Base-by-base conservation (phyloP, 2,797 vertebrate genomes). In the Moxostoma hubbsi region DNA sequence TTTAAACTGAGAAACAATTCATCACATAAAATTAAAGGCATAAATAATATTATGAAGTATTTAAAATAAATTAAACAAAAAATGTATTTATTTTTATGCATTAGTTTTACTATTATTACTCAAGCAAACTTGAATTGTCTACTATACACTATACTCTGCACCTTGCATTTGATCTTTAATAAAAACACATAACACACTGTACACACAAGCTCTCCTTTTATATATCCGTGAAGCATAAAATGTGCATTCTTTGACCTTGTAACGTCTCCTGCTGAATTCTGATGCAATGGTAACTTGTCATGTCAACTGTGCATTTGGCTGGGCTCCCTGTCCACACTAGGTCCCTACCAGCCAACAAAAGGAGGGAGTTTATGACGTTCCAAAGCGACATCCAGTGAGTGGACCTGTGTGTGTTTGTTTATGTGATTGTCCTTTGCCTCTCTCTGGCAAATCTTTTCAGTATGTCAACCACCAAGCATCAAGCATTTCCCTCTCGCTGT, bases 371-470 rank as follows among this genome's bases (percentile, higher is more conserved):
- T 99, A 99, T 96, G 98, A 99, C 90, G 97, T 99, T 94, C 98
- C 98, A 95, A 99, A 99, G 96, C 97, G 97, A 94, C 97, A 98
- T 95, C 97, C 96, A 95, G 95, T 99, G 97, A 98, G 97, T 98
- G 96, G 96, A 96, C 93, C 89, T 95, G 94, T 89, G 86, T 88
- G 86, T 79, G 81, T 67, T 75, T 55, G 58, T 78, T 86, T 11
- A 59, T 87, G 83, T 71, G 64, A 84, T 77, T 72, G 94, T 98
- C 81, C 75, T 91, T 87, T 88, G 89, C 89, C 89, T 88, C 69
- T 87, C 90, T 89, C 89, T 90, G 88, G 84, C 92, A 93, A 94
- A 92, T 91, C 93, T 93, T 36, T 91, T 92, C 90, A 92, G 90
- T 69, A 82, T 62, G 70, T 55, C 53, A 65, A 76, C 49, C 11